Conservation (phyloP, 1,140 invertebrate species). For the Acromyrmex echinatior region DNA sequence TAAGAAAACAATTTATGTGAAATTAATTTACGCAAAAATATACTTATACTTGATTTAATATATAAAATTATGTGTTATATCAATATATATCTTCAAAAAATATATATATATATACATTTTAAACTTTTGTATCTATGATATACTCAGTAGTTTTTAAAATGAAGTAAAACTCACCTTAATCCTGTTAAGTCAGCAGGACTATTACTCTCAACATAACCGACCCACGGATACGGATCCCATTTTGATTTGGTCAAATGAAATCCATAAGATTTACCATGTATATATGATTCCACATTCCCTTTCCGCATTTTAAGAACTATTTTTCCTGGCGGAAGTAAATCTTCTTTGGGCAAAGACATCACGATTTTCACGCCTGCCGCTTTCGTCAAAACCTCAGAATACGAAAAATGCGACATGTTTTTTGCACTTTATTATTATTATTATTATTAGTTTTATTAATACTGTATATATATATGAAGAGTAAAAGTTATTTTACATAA, state of each 20-base stretch:
- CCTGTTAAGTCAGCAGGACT: constrained; percentile 81
- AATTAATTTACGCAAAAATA: background rate
- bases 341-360: constrained; percentile 45
- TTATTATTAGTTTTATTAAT: background rate
- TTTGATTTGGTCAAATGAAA: constrained; percentile 90
- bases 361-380: constrained; percentile 71
- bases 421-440: constrained; percentile 6
- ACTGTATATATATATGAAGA: background rate
- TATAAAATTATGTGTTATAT: background rate
- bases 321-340: constrained; percentile 24
- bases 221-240: constrained; percentile 92
- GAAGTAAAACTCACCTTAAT: constrained; percentile 76
- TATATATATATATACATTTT: background rate
- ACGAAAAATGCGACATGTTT: constrained; percentile 39
- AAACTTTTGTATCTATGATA: background rate
- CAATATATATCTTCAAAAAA: background rate
- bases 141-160: background rate
- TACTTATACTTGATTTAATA: background rate
- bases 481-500: background rate
- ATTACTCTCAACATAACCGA: constrained; percentile 83
- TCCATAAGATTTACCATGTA: constrained; percentile 85
- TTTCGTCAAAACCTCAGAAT: constrained; percentile 59
- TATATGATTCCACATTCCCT: constrained; percentile 12
- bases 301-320: constrained; percentile 59
- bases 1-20: constrained; percentile 5